Conservation (phyloP, 2,113 vertebrate species). For the Antechinus flavipes region DNA sequence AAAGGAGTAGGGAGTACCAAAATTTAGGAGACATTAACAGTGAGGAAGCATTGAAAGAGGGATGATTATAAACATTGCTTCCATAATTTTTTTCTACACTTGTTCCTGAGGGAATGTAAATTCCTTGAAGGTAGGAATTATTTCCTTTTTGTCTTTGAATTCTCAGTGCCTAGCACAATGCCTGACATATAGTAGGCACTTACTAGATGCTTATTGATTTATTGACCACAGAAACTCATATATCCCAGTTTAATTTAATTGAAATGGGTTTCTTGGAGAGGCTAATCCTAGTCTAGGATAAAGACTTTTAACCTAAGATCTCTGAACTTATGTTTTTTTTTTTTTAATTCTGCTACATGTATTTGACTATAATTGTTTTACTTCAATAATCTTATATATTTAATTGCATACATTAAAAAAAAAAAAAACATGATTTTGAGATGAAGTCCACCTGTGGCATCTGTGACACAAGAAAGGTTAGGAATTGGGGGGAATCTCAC, state of each 20-base stretch:
- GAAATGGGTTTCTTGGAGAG: background rate
- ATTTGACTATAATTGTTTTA: background rate
- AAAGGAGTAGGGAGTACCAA: background rate
- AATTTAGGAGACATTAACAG: background rate
- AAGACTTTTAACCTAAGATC: background rate
- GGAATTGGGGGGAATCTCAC: background rate
- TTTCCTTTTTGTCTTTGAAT: background rate
- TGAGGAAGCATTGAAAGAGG: background rate
- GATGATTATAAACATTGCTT: background rate
- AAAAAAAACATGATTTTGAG: background rate
- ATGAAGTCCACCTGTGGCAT: background rate
- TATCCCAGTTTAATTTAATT: background rate
- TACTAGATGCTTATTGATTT: background rate
- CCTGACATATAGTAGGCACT: background rate
- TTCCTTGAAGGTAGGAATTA: background rate
- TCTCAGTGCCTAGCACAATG: background rate
- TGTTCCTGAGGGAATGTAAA: background rate
- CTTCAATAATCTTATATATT: background rate
- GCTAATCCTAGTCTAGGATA: background rate
- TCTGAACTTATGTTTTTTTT: too few relatives aligned
- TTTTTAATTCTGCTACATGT: background rate
- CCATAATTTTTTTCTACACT: background rate
- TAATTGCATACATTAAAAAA: background rate
- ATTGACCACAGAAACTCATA: background rate
- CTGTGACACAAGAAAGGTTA: background rate